Base-by-base conservation (phyloP, 2,797 vertebrate genomes). In the Lepidocolaptes lacrymiger region DNA sequence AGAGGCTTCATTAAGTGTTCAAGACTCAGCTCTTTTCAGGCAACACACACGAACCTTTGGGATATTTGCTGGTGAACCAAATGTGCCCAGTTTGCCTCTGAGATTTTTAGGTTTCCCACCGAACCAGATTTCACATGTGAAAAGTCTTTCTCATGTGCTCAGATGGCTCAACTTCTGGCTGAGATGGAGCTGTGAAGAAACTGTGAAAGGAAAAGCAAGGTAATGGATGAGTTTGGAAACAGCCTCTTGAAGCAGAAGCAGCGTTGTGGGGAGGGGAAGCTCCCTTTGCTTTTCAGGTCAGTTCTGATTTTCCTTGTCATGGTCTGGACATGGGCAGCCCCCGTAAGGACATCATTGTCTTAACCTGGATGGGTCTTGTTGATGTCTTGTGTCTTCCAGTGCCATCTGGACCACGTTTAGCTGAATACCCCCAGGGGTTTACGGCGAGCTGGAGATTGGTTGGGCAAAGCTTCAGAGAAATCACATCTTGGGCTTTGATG, bases 381-480 rank as follows among this genome's bases (percentile, higher is more conserved):
- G 88, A 75, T 76, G 92, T 55, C 91, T 91, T 36, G 62, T 80
- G 95, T 74, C 97, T 97, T 91, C 94, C 74, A 34, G 37, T 85
- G 76, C 97, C 97, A 97, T 97, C 97, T 98, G 97, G 77, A 88
- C 82, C 61, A 72, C 4, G 19, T 84, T 96, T 68, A 26, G 89
- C 72, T 91, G 67, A 77, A 32, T 21, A 80, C 85, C 96, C 94
- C 96, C 15, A 52, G 95, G 88, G 95, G 71, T 43, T 91, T 78
- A 32, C 5, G 64, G 58, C 2, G 17, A 78, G 68, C 83, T 93
- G 78, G 93, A 91, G 95, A 85, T 79, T 32, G 82, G 71, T 55
- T 93, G 96, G 97, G 97, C 94, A 91, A 54, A 96, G 86, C 97
- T 97, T 97, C 97, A 97, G 95, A 97, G 95, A 77, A 95, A 87